phyloP scores from a whole-genome alignment of 2,888 invertebrate genomes.

The Epsilonema sp. region DNA sequence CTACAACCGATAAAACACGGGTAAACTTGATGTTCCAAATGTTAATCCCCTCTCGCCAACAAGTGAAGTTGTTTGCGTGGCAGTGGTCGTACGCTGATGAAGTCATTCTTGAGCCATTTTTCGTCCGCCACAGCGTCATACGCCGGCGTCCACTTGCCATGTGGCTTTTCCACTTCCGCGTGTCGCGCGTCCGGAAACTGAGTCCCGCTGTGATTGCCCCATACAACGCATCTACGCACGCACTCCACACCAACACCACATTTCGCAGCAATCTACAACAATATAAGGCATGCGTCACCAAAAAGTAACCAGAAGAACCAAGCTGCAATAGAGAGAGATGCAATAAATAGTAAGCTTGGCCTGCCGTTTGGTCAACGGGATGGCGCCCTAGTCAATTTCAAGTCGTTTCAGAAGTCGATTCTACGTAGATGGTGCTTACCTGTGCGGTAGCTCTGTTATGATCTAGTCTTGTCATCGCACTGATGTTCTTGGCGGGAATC shows the following conservation, averaged over 20 bases:
- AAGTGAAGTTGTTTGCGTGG: no score
- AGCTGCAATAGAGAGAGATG: no score
- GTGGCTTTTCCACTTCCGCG: no score
- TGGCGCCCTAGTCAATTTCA: no score
- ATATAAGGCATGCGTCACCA: background rate
- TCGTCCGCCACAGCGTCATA: conserved; percentile 51
- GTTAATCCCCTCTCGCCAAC: no score
- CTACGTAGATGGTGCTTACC: no score
- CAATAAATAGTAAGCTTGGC: no score
- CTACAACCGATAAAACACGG: conserved; percentile 28
- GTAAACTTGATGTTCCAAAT: no score
- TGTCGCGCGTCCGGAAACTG: conserved; percentile 77
- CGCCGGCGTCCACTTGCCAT: no score
- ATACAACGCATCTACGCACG: conserved; percentile 78
- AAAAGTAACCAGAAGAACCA: no score
- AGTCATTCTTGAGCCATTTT: conserved; percentile 54
- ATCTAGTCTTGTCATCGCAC: conserved; percentile 91
- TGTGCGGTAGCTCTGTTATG: conserved; percentile 89
- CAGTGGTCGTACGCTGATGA: conserved; percentile 43
- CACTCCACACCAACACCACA: conserved; percentile 43
- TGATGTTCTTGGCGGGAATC: conserved; percentile 84
- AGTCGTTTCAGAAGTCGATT: no score
- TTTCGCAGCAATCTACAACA: conserved; percentile 33
- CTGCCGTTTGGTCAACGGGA: no score
- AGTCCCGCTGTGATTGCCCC: conserved; percentile 98